phyloP scores from a whole-genome alignment of 2,888 invertebrate genomes.

The Trachelus tabidus region DNA sequence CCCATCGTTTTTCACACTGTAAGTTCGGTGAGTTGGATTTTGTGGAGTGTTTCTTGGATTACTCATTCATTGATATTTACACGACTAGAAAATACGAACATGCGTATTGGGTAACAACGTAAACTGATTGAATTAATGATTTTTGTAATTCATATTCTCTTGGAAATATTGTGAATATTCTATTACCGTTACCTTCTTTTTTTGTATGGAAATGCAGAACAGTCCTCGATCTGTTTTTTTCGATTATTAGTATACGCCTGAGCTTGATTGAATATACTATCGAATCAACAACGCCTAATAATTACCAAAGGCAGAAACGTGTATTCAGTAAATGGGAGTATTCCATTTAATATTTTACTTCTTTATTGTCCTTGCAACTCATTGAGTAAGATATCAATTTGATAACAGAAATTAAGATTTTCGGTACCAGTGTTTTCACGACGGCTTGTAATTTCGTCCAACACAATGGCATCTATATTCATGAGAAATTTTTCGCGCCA shows the following conservation, averaged over 20 bases:
- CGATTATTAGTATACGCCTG: neutral
- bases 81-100: neutral
- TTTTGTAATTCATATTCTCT: neutral
- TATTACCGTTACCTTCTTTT: neutral
- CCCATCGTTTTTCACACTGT: constrained; percentile 26
- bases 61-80: constrained; percentile 5
- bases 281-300: neutral
- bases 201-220: neutral
- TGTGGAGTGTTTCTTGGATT: constrained; percentile 21
- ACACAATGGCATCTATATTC: neutral
- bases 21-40: constrained; percentile 42
- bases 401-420: neutral
- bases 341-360: neutral
- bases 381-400: neutral
- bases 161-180: neutral
- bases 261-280: neutral
- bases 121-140: neutral
- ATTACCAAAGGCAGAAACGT: neutral
- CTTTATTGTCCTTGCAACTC: neutral
- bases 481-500: neutral
- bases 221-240: neutral
- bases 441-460: neutral
- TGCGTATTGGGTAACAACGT: neutral
- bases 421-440: neutral
- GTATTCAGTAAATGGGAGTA: neutral